Evolutionary conservation across 35 echinoderm and acorn worm species (phyloP), one percentile per base, ranked within the genome.

Genomic region (Nesometra sesokonis): DNA sequence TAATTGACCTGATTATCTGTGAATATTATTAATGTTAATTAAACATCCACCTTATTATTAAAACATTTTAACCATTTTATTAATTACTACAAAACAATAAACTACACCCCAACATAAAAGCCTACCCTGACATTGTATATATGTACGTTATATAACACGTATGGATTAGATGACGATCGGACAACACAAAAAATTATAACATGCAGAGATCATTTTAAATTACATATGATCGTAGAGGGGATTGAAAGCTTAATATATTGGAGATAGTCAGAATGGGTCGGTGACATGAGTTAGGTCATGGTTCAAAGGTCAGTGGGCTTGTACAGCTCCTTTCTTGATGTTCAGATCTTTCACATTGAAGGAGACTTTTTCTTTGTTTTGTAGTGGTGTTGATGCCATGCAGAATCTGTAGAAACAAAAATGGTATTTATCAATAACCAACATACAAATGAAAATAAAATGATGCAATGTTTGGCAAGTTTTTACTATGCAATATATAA

Each of bases 361-460:
- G n/a, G 91, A 88, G 37, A 97, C 95, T 47, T 97, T 97, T 84
- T 97, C 95, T 36, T 97, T 97, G 76, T 94, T 80, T 17, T 88
- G 89, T 76, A 87, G 88, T 30, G 95, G 95, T 77, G 89, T 93
- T 21, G 92, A 93, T 34, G 87, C 92, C 92, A 97, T 91, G 85
- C 95, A 97, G 78, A 97, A 97, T 78, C 95, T 97, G 82, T 32
- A n/a, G n/a, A n/a, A 76, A 46, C 57, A 17, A 57, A 87, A 90
- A 80, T 84, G 17, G 37, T 2, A 94, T 29, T 92, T 33, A 38
- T 83, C 0, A n/a, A n/a, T n/a, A n/a, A n/a, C n/a, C n/a, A n/a
- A n/a, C n/a, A n/a, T n/a, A n/a, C n/a, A n/a, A 17, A 19, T 23
- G 31, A 85, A 31, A 83, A 31, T n/a, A n/a, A n/a, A n/a, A n/a